Evolutionary conservation across 2,113 vertebrate genomes (phyloP), one percentile per base, ranked within the genome.

Genomic region (Epinephelus cyanopodus): DNA sequence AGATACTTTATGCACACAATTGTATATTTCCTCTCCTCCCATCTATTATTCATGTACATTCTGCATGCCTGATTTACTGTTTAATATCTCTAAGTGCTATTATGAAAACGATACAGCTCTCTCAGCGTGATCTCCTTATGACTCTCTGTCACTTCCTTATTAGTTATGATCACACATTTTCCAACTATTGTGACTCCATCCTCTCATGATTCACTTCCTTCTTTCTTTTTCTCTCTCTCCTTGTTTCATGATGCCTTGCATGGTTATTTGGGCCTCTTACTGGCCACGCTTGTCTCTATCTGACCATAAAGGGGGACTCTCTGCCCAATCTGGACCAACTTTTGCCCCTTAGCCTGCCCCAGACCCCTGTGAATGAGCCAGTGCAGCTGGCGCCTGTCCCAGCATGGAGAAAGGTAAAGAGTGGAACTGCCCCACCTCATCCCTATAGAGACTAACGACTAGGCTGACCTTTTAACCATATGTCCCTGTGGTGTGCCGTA

Each of bases 361-460:
- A 91, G 90, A 90, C 92, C 90, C 94, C 93, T 84, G 87, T 88
- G 77, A 95, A 94, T 85, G 95, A 97, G 93, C 95, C 96, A 86
- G 92, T 95, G 75, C 94, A 83, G 58, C 93, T 96, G 94, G 95
- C 95, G 69, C 95, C 95, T 77, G 91, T 94, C 33, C 97, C 98
- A 27, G 97, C 96, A 64, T 99, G 98, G 98, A 98, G 98, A 96
- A 97, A 99, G 98, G 98, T 99, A 99, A 99, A 90, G 65, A 81
- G 81, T 74, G 67, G 25, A 58, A 4, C n/a, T 6, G 25, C 19
- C 47, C 29, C 29, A 6, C 1, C 19, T 37, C 2, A 61, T 25
- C 60, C 74, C 42, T 18, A 2, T 73, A 79, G 75, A 81, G 56
- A 79, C 87, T 84, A 86, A 87, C 73, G 3, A 21, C 48, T 74